These are phyloP conservation scores for Hirtodrosophila histrioides DNA, from an alignment of 2,888 invertebrate species.

Conservation along the genomic window DNA sequence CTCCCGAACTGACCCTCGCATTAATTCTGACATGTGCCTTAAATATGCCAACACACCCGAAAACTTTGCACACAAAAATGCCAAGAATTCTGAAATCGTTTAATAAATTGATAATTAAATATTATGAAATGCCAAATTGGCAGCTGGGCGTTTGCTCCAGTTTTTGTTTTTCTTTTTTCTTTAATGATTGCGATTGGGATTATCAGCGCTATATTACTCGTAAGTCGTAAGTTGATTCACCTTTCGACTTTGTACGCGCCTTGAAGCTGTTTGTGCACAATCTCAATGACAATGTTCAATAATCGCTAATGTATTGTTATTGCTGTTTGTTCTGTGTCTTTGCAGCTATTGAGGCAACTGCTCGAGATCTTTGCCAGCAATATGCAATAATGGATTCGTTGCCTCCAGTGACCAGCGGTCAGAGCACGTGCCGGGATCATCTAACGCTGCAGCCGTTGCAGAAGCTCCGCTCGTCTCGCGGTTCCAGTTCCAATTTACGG, in stretches of 20 bases:
- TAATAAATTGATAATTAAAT: slow-evolving; percentile 26
- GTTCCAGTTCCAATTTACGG: slow-evolving; percentile 73
- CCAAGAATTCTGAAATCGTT: slow-evolving; percentile 40
- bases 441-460: slow-evolving; percentile 60
- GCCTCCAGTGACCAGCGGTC: slow-evolving; percentile 44
- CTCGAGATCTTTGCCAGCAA: slow-evolving; percentile 42
- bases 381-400: slow-evolving; percentile 69
- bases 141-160: slow-evolving; percentile 47
- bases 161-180: slow-evolving; percentile 47
- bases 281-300: slow-evolving; percentile 43
- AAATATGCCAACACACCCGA: slow-evolving; percentile 31
- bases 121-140: slow-evolving; percentile 15
- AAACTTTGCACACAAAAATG: slow-evolving; percentile 28
- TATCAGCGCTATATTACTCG: slow-evolving; percentile 50
- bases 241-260: slow-evolving; percentile 72
- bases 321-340: slow-evolving; percentile 25
- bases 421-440: slow-evolving; percentile 61
- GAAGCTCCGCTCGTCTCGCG: slow-evolving; percentile 63
- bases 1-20: slow-evolving; percentile 15
- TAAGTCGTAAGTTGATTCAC: slow-evolving; percentile 60
- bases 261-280: slow-evolving; percentile 19
- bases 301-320: slow-evolving; percentile 1
- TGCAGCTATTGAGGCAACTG: slow-evolving; percentile 57
- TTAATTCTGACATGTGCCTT: slow-evolving; percentile 34
- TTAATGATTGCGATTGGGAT: slow-evolving; percentile 35